Percentiles rank a stretch among this genome's conserved stretches.
Evolutionary conservation across 30 jellyfish, hydroid and myxozoan species (phyloP).

Genomic region (Phacellophora camtschatica): DNA sequence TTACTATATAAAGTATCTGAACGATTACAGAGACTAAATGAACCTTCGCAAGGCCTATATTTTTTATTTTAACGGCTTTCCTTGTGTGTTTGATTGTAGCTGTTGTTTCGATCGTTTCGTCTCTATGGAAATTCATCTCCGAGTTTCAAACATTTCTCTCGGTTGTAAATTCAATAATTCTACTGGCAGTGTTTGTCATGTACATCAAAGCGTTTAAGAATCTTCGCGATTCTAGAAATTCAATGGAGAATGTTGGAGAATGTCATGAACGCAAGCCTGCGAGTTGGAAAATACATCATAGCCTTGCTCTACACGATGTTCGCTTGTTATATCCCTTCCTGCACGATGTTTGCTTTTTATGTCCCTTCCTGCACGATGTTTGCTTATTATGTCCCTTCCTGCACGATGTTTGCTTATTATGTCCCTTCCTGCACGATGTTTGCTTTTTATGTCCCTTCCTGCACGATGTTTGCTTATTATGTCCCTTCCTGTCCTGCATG

Average conservation of each 20-base stretch:
- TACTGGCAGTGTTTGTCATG: background rate
- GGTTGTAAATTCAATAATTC: background rate
- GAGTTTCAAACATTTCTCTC: background rate
- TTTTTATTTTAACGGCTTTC: background rate
- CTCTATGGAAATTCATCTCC: background rate
- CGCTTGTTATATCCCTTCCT: constrained; percentile 6
- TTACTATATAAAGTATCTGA: background rate
- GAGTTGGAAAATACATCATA: background rate
- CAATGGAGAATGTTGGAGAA: background rate
- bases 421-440: background rate
- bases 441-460: constrained; percentile 7
- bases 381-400: constrained; percentile 7
- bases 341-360: background rate
- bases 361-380: background rate
- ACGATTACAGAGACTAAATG: background rate
- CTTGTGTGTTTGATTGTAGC: background rate
- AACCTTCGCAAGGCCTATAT: background rate
- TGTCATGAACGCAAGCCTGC: background rate
- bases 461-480: background rate
- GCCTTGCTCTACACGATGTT: background rate
- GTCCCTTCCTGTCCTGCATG: constrained; percentile 16
- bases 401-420: background rate
- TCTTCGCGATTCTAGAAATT: background rate
- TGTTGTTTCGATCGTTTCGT: background rate
- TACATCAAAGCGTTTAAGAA: background rate